Percentiles rank a stretch among this genome's conserved stretches.
These are phyloP conservation scores for Hippotragus niger DNA, from an alignment of 2,113 vertebrate species.

Conservation along the genomic window DNA sequence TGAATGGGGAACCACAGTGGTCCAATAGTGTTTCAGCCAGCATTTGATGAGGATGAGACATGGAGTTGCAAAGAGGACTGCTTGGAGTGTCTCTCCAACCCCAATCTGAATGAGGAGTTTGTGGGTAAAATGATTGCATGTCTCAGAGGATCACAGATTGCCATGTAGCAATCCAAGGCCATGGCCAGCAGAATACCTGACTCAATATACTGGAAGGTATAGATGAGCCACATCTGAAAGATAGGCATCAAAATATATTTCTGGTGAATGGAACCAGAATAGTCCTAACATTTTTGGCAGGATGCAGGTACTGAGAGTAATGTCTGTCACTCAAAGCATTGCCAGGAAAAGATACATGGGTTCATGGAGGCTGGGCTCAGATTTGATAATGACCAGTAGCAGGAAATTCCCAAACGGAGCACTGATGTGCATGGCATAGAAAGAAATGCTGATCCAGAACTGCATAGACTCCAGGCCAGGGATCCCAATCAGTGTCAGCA, in stretches of 20 bases:
- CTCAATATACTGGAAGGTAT: background rate
- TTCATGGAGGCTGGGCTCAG: conserved; percentile 13
- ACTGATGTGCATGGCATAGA: background rate
- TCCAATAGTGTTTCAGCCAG: background rate
- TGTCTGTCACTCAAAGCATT: conserved; percentile 21
- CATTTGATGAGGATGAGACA: conserved; percentile 32
- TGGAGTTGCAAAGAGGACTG: background rate
- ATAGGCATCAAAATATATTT: conserved; percentile 12
- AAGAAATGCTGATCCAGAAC: conserved; percentile 33
- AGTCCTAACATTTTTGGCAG: conserved; percentile 36
- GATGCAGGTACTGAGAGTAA: conserved; percentile 25
- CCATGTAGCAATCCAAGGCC: conserved; percentile 46
- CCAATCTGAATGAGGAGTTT: background rate
- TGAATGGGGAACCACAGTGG: conserved; percentile 34
- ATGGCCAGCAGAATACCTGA: conserved; percentile 34
- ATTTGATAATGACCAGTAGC: conserved; percentile 11
- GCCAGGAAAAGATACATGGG: conserved; percentile 27
- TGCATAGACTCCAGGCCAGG: conserved; percentile 11
- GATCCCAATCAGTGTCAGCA: conserved; percentile 1
- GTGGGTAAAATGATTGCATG: conserved; percentile 39
- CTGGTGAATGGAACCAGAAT: conserved; percentile 30
- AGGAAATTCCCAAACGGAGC: conserved; percentile 5
- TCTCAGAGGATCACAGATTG: conserved; percentile 51
- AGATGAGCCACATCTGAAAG: conserved; percentile 41
- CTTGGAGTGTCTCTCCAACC: background rate